Evolutionary conservation across 2,888 invertebrate species (phyloP).

Genomic region (Ichneumoninae sp.): DNA sequence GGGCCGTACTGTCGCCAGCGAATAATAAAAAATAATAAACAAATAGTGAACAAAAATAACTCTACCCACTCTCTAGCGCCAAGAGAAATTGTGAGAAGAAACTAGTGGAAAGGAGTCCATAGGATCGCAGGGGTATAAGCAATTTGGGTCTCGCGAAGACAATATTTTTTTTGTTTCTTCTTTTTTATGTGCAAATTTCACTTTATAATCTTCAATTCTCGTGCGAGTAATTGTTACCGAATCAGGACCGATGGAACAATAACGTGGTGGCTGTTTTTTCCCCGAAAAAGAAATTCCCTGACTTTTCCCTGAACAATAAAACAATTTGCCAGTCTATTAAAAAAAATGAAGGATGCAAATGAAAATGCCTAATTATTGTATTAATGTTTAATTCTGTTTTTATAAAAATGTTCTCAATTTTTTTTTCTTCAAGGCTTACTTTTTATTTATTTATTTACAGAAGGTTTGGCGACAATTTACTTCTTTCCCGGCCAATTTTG

Average conservation of each 20-base stretch:
- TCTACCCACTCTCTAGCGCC: conserved; percentile 12
- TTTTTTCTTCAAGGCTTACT: no score
- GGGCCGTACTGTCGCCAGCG: conserved; percentile 53
- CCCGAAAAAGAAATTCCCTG: no score
- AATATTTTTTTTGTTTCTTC: not conserved
- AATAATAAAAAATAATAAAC: not conserved
- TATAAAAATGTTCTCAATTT: no score
- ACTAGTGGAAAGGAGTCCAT: not conserved
- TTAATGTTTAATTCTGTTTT: no score
- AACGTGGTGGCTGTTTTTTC: not conserved
- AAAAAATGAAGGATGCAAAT: no score
- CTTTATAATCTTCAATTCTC: not conserved
- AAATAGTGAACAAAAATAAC: conserved; percentile 34
- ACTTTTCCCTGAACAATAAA: no score
- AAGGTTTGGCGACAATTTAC: no score
- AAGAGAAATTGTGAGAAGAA: conserved; percentile 23
- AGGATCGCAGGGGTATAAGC: not conserved
- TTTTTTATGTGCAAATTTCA: not conserved
- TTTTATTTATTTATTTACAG: no score
- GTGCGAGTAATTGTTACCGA: not conserved
- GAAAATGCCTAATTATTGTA: no score
- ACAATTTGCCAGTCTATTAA: no score
- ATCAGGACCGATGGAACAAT: not conserved
- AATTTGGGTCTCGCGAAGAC: not conserved
- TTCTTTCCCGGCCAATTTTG: no score